These are phyloP conservation scores for Rhodophaea formosa DNA, from an alignment of 2,888 invertebrate species.

Conservation along the genomic window DNA sequence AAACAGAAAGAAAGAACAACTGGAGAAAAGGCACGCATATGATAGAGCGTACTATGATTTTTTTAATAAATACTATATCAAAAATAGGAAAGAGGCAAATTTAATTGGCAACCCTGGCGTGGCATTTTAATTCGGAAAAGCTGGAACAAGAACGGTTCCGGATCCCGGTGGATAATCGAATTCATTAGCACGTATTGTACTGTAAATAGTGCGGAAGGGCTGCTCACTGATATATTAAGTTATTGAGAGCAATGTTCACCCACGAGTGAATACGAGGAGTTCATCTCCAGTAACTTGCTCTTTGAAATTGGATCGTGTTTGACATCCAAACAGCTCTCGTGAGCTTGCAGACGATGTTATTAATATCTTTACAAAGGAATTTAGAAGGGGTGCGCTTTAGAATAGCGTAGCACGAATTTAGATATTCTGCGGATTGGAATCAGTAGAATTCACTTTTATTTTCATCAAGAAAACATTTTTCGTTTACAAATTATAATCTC, in stretches of 20 bases:
- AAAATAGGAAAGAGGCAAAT: too few species aligned
- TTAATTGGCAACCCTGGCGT: too few species aligned
- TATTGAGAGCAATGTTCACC: conserved; percentile 30
- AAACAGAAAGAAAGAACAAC: too few species aligned
- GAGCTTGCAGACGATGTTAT: conserved; percentile 1
- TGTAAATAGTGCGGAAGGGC: conserved; percentile 51
- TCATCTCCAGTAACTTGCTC: not conserved
- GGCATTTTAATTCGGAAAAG: too few species aligned
- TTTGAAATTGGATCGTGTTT: conserved; percentile 3
- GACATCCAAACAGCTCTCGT: not conserved
- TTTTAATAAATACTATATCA: too few species aligned
- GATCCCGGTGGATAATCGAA: conserved; percentile 66
- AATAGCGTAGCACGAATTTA: too few species aligned
- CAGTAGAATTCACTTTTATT: not conserved
- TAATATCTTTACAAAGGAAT: conserved; percentile 1
- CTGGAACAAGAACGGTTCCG: conserved; percentile 47
- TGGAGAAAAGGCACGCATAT: too few species aligned
- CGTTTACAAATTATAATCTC: too few species aligned
- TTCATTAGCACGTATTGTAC: conserved; percentile 69
- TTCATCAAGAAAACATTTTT: too few species aligned
- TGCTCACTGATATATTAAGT: conserved; percentile 31
- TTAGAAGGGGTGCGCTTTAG: too few species aligned
- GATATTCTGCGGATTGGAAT: too few species aligned
- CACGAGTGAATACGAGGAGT: not conserved
- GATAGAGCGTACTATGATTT: too few species aligned